Evolutionary conservation across 1,140 invertebrate species (phyloP).

Genomic region (Nasonia vitripennis): DNA sequence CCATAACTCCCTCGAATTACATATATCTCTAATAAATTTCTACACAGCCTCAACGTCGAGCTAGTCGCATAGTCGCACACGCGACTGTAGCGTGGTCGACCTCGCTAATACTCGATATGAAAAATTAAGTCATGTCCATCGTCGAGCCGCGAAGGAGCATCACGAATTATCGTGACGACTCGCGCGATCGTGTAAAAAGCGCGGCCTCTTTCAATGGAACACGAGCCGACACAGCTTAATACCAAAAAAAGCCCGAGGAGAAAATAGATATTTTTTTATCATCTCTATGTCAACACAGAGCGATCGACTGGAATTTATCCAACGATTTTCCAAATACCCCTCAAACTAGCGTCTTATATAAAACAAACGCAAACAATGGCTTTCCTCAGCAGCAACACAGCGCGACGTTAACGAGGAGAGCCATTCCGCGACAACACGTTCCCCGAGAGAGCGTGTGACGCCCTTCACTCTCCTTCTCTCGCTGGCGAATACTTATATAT

Average conservation of each 20-base stretch:
- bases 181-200: not conserved
- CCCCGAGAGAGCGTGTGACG: slow-evolving; percentile 9
- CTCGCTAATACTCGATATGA: not conserved
- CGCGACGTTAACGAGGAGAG: not conserved
- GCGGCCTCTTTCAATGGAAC: not conserved
- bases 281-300: too few relatives aligned
- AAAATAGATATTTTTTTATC: not conserved
- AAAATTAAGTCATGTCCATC: slow-evolving; percentile 1
- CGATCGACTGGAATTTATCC: not conserved
- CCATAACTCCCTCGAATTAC: not conserved
- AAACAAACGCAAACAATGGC: not conserved
- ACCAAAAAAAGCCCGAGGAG: not conserved
- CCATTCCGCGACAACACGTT: not conserved
- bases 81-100: too few relatives aligned
- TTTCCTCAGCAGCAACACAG: not conserved
- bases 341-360: too few relatives aligned
- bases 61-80: not conserved
- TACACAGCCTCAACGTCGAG: not conserved
- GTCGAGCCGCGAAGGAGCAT: not conserved
- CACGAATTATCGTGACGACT: slow-evolving; percentile 32
- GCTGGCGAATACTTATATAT: slow-evolving; percentile 26
- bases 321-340: not conserved
- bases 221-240: not conserved
- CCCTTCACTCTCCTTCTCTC: slow-evolving; percentile 54
- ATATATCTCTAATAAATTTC: not conserved